phyloP scores from a whole-genome alignment of 2,113 vertebrate species.

The Gavia stellata region DNA sequence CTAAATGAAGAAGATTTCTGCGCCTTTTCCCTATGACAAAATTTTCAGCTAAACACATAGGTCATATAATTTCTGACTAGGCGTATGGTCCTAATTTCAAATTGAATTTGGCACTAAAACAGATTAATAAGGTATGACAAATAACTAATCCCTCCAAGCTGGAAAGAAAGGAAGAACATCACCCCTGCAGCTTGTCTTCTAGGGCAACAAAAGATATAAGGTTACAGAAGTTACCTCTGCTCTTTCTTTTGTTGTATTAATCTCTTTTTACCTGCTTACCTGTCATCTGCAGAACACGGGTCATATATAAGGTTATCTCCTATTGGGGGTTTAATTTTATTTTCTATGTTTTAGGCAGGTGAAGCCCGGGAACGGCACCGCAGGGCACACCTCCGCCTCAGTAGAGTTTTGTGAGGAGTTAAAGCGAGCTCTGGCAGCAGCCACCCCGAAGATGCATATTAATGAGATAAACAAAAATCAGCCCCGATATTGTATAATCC shows the following conservation, averaged over 20 bases:
- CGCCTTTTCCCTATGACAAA: neutral
- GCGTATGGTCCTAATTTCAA: slow-evolving; percentile 35
- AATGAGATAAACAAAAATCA: slow-evolving; percentile 43
- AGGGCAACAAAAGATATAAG: neutral
- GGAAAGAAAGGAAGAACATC: slow-evolving; percentile 33
- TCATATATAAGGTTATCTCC: neutral
- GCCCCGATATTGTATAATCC: slow-evolving; percentile 37
- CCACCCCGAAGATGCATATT: slow-evolving; percentile 42
- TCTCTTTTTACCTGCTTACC: slow-evolving; percentile 10
- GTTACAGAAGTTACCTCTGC: slow-evolving; percentile 6
- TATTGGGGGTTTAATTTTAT: slow-evolving; percentile 29
- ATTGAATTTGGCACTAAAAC: slow-evolving; percentile 46
- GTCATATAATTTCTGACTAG: slow-evolving; percentile 6
- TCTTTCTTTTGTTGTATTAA: slow-evolving; percentile 2
- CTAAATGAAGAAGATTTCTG: neutral
- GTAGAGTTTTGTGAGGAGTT: slow-evolving; percentile 13
- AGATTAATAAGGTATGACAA: slow-evolving; percentile 58
- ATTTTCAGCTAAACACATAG: slow-evolving; percentile 2
- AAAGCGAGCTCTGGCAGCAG: slow-evolving; percentile 1
- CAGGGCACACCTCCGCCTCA: neutral
- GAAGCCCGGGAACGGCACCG: neutral
- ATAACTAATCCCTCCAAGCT: slow-evolving; percentile 43
- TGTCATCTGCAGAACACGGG: slow-evolving; percentile 5
- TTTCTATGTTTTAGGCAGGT: slow-evolving; percentile 2
- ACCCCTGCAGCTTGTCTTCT: neutral